A percentile compares a stretch with the other conserved stretches of the same genome.
Conservation (phyloP, 2,888 invertebrate genomes). For the Epinotia nisella region DNA sequence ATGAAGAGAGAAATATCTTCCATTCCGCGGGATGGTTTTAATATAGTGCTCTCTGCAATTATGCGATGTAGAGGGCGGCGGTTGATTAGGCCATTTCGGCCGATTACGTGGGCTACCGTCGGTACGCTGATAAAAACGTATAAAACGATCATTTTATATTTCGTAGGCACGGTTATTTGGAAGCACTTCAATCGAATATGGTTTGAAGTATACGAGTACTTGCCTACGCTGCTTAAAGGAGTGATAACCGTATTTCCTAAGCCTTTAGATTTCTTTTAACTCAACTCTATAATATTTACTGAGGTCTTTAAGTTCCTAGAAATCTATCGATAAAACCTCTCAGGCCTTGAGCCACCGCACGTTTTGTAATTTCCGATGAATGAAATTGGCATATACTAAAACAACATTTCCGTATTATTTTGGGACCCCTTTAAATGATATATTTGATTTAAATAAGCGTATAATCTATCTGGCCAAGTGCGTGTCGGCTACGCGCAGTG, state of each 20-base stretch:
- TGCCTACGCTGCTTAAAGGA: neutral
- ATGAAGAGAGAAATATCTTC: conserved; percentile 70
- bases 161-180: neutral
- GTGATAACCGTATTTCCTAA: neutral
- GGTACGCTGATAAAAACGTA: neutral
- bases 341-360: neutral
- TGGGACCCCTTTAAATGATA: too few relatives aligned
- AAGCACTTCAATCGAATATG: neutral
- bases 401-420: too few relatives aligned
- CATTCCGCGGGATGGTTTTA: conserved; percentile 70
- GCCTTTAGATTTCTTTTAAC: neutral
- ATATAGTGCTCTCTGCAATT: conserved; percentile 71
- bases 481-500: too few relatives aligned
- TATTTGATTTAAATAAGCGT: too few relatives aligned
- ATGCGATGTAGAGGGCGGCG: conserved; percentile 55
- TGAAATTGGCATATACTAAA: too few relatives aligned
- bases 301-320: neutral
- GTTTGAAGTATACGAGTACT: neutral
- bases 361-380: neutral
- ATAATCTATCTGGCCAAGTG: too few relatives aligned
- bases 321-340: neutral
- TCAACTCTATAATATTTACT: neutral
- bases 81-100: conserved; percentile 30
- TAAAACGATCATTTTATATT: neutral
- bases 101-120: conserved; percentile 16